Evolutionary conservation across 2,888 invertebrate genomes (phyloP).

Genomic region (Nineta flava): DNA sequence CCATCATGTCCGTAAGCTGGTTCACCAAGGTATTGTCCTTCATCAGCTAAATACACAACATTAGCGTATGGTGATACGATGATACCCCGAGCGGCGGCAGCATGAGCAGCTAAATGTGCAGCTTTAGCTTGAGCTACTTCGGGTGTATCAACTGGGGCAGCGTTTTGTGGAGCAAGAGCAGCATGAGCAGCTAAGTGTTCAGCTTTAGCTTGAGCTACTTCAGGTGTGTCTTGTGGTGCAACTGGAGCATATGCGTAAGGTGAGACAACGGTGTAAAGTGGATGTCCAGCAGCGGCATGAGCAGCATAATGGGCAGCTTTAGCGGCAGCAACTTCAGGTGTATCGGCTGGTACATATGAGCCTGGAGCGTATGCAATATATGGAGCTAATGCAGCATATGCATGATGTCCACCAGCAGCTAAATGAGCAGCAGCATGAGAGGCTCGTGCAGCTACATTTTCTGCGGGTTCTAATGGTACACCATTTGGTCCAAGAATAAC

Average conservation of each 20-base stretch:
- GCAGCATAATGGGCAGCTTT: slow-evolving; percentile 5
- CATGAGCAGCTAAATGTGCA: not conserved
- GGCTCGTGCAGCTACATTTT: slow-evolving; percentile 9
- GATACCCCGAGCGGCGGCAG: too few species aligned
- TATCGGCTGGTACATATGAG: slow-evolving; percentile 16
- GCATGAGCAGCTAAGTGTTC: slow-evolving; percentile 7
- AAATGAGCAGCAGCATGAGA: slow-evolving; percentile 10
- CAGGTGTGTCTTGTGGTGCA: slow-evolving; percentile 8
- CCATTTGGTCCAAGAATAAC: slow-evolving; percentile 22
- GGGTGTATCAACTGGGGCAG: slow-evolving; percentile 16
- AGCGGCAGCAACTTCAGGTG: slow-evolving; percentile 9
- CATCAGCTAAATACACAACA: too few species aligned
- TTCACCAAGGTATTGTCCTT: not conserved
- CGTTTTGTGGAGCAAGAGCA: slow-evolving; percentile 9
- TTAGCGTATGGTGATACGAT: too few species aligned
- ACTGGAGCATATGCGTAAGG: slow-evolving; percentile 3
- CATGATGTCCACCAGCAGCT: slow-evolving; percentile 1
- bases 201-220: slow-evolving; percentile 9
- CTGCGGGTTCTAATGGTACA: slow-evolving; percentile 6
- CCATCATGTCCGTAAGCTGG: slow-evolving; percentile 13
- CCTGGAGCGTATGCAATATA: slow-evolving; percentile 16
- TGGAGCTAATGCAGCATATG: not conserved
- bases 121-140: not conserved
- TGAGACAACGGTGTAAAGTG: slow-evolving; percentile 15
- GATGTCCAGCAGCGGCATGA: slow-evolving; percentile 5